phyloP scores from a whole-genome alignment of 2,113 vertebrate species.

The Heterocephalus glaber region DNA sequence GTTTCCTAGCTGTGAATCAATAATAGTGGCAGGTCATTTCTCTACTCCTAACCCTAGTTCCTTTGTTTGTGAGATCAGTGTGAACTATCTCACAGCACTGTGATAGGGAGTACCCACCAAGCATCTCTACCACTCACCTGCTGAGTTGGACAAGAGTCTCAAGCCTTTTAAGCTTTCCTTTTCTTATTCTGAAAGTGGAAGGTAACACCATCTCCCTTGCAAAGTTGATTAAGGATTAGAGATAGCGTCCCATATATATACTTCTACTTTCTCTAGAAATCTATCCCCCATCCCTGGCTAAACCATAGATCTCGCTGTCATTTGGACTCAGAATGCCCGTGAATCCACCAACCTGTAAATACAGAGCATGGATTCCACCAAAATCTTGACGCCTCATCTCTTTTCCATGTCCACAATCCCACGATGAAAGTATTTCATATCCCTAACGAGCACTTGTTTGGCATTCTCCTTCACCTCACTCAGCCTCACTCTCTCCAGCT shows the following conservation, averaged over 20 bases:
- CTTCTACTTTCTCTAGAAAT: background rate
- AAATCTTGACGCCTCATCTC: background rate
- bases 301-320: background rate
- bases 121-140: background rate
- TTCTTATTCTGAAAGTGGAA: background rate
- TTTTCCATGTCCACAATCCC: background rate
- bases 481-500: background rate
- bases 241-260: background rate
- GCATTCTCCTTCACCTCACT: background rate
- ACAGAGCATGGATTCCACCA: background rate
- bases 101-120: background rate
- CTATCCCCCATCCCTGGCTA: background rate
- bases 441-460: background rate
- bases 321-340: background rate
- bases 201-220: background rate
- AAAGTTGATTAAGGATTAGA: background rate
- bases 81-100: background rate
- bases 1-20: background rate
- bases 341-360: background rate
- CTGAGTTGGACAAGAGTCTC: background rate
- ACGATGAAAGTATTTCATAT: background rate
- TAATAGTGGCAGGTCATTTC: background rate
- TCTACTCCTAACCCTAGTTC: background rate
- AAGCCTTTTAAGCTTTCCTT: background rate
- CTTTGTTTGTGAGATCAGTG: background rate